Evolutionary conservation across 2,888 invertebrate genomes (phyloP).

Genomic region (Dendrolimus houi): DNA sequence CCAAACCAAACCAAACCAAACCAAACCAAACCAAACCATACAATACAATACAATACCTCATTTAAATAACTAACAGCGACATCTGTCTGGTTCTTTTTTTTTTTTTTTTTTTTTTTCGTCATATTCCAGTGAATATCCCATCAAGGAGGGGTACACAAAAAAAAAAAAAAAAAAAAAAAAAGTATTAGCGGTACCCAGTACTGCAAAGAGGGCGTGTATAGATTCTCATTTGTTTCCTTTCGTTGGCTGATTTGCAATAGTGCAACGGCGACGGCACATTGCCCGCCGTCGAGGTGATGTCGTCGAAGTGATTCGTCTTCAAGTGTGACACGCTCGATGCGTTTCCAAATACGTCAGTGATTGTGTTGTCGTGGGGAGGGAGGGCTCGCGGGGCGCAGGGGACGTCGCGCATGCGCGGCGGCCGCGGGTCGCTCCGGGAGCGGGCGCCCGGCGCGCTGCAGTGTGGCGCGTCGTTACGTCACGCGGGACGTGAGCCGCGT

Average conservation of each 20-base stretch:
- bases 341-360: neutral
- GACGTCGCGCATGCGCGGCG: slow-evolving; percentile 15
- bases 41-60: slow-evolving; percentile 2
- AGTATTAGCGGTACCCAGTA: too few species aligned
- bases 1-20: slow-evolving; percentile 7
- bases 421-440: slow-evolving; percentile 16
- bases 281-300: too few species aligned
- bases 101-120: neutral
- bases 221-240: neutral
- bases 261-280: too few species aligned
- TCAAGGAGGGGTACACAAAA: too few species aligned
- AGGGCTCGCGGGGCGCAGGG: slow-evolving; percentile 12
- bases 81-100: neutral
- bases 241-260: neutral
- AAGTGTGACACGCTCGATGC: too few species aligned
- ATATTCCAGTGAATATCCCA: neutral
- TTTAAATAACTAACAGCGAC: slow-evolving; percentile 3
- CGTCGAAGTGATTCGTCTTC: too few species aligned
- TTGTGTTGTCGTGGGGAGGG: slow-evolving; percentile 5
- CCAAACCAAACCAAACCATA: slow-evolving; percentile 7
- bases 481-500: slow-evolving; percentile 17
- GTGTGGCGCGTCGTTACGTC: slow-evolving; percentile 43
- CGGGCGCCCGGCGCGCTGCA: slow-evolving; percentile 24
- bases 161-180: too few species aligned
- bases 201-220: too few species aligned